Evolutionary conservation across 1,140 invertebrate genomes (phyloP).

Genomic region (Pogonus chalceus): DNA sequence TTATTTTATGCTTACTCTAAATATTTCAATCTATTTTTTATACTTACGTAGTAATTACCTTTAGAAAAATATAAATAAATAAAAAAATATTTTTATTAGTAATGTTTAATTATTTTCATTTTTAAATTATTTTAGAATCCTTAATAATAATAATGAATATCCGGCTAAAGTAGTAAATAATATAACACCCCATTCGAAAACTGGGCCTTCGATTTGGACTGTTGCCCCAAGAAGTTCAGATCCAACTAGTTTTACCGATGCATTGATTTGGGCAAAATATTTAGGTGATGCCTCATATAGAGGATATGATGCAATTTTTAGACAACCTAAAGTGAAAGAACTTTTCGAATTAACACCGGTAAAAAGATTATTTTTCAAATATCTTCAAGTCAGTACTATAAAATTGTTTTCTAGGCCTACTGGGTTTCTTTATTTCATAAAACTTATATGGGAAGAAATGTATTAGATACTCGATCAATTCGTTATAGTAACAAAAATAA

Average conservation of each 20-base stretch:
- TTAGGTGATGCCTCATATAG: slow-evolving; percentile 25
- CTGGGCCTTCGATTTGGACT: background rate
- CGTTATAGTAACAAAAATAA: background rate
- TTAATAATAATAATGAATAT: too few relatives aligned
- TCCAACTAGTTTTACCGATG: background rate
- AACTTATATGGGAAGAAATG: slow-evolving; percentile 27
- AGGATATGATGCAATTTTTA: slow-evolving; percentile 29
- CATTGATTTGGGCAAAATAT: slow-evolving; percentile 25
- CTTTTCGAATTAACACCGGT: slow-evolving; percentile 28
- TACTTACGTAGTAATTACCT: too few relatives aligned
- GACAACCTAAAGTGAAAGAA: slow-evolving; percentile 26
- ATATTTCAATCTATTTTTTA: too few relatives aligned
- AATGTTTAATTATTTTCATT: too few relatives aligned
- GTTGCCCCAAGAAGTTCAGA: background rate
- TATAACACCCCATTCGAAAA: too few relatives aligned
- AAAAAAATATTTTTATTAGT: too few relatives aligned
- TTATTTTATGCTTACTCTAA: too few relatives aligned
- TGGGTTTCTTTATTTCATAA: slow-evolving; percentile 30
- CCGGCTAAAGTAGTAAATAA: too few relatives aligned
- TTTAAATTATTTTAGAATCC: too few relatives aligned
- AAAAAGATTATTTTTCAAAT: slow-evolving; percentile 12
- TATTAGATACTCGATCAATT: slow-evolving; percentile 23
- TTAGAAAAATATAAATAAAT: too few relatives aligned
- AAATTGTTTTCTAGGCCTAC: slow-evolving; percentile 23
- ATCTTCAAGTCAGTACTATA: background rate